Evolutionary conservation across 2,888 invertebrate species (phyloP).

Genomic region (Heterodera filipjevi): DNA sequence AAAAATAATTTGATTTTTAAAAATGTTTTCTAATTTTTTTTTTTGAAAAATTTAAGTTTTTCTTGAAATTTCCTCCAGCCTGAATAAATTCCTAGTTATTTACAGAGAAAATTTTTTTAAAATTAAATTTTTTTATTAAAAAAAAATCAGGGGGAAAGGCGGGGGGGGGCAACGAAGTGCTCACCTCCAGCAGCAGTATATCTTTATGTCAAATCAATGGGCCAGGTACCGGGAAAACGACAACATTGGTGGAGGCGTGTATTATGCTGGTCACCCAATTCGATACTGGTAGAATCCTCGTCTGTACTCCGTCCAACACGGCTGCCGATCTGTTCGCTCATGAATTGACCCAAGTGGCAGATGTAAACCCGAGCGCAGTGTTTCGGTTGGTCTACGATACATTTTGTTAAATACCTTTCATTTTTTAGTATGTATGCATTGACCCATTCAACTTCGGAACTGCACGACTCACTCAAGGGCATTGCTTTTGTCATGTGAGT

Average conservation of each 20-base stretch:
- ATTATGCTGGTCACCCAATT: slow-evolving; percentile 15
- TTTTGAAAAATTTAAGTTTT: no score
- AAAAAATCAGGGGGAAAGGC: no score
- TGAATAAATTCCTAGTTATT: no score
- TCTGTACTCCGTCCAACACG: slow-evolving; percentile 38
- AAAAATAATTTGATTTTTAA: background rate
- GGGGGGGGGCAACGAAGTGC: no score
- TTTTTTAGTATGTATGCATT: slow-evolving; percentile 19
- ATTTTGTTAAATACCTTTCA: no score
- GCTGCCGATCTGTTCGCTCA: slow-evolving; percentile 35
- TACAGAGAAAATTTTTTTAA: no score
- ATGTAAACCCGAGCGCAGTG: background rate
- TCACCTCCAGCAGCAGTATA: no score
- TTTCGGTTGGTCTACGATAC: slow-evolving; percentile 20
- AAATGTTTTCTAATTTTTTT: no score
- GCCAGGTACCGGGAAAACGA: slow-evolving; percentile 37
- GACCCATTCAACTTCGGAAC: slow-evolving; percentile 18
- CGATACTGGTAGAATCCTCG: slow-evolving; percentile 17
- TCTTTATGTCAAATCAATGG: no score
- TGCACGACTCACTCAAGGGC: slow-evolving; percentile 6
- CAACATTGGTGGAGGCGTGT: slow-evolving; percentile 32
- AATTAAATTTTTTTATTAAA: no score
- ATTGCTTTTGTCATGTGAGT: slow-evolving; percentile 24
- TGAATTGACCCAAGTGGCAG: slow-evolving; percentile 19
- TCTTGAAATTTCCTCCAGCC: no score